A percentile compares a stretch with the other conserved stretches of the same genome.
Evolutionary conservation across 2,113 vertebrate species (phyloP).

Genomic region (Lampris incognitus): DNA sequence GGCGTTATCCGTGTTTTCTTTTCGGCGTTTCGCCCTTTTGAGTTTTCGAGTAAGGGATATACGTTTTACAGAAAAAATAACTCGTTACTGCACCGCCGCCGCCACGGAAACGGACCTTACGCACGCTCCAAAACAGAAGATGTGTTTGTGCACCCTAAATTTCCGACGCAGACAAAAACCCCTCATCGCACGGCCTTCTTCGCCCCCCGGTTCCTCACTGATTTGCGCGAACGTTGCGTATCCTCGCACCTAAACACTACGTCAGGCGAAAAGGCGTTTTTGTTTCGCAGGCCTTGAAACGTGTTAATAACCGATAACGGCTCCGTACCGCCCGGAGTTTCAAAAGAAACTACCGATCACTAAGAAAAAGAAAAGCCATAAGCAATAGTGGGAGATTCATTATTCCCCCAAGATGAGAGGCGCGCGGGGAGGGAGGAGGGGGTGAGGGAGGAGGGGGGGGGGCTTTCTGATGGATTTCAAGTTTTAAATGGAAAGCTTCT

Average conservation of each 20-base stretch:
- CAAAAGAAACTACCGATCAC: conserved; percentile 59
- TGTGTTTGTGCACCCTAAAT: too few species aligned
- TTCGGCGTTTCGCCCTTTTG: too few species aligned
- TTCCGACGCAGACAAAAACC: too few species aligned
- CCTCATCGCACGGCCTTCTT: too few species aligned
- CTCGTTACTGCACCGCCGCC: too few species aligned
- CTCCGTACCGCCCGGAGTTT: conserved; percentile 43
- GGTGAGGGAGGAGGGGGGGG: conserved; percentile 8
- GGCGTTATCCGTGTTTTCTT: too few species aligned
- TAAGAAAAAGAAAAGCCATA: conserved; percentile 22
- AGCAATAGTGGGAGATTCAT: conserved; percentile 57
- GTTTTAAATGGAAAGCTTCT: conserved; percentile 81
- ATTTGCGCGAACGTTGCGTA: too few species aligned
- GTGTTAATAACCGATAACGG: conserved; percentile 50
- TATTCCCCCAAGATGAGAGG: conserved; percentile 74
- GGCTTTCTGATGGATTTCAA: conserved; percentile 69
- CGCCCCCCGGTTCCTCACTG: too few species aligned
- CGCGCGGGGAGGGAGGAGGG: conserved; percentile 21
- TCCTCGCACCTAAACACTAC: conserved; percentile 38
- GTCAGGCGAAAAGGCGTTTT: conserved; percentile 39
- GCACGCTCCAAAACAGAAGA: too few species aligned
- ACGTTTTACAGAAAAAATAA: too few species aligned
- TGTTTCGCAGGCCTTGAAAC: conserved; percentile 38
- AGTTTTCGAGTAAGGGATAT: too few species aligned
- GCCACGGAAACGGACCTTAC: too few species aligned